Evolutionary conservation across 2,113 vertebrate species (phyloP).

Genomic region (Rhegmatorhina hoffmannsi): DNA sequence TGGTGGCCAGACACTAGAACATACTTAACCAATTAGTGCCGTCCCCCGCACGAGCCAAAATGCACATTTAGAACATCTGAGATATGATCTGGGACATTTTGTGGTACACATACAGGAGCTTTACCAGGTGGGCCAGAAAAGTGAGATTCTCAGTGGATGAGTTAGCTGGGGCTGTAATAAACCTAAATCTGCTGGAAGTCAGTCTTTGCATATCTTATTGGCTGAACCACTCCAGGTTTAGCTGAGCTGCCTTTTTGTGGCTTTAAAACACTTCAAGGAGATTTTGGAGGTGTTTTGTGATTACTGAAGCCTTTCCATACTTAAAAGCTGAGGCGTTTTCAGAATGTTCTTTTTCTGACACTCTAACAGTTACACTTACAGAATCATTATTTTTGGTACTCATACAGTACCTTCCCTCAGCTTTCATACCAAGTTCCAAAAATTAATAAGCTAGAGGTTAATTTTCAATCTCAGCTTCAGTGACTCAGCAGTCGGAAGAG

Average conservation of each 20-base stretch:
- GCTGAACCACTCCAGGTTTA: conserved; percentile 17
- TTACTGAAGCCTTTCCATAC: not conserved
- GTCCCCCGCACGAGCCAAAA: not conserved
- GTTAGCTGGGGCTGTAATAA: conserved; percentile 23
- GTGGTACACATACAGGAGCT: conserved; percentile 12
- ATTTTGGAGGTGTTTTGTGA: conserved; percentile 33
- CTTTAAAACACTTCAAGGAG: conserved; percentile 39
- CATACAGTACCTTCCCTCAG: not conserved
- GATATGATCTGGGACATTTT: conserved; percentile 26
- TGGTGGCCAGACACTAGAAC: conserved; percentile 58
- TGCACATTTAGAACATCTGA: conserved; percentile 44
- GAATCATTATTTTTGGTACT: not conserved
- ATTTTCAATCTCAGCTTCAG: not conserved
- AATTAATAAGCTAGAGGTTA: not conserved
- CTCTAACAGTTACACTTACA: not conserved
- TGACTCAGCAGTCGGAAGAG: not conserved
- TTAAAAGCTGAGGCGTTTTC: not conserved
- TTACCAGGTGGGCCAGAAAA: conserved; percentile 53
- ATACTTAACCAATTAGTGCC: conserved; percentile 52
- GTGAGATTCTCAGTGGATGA: conserved; percentile 33
- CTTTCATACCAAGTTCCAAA: not conserved
- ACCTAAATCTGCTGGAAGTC: conserved; percentile 3
- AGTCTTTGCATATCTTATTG: conserved; percentile 30
- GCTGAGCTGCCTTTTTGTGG: conserved; percentile 1
- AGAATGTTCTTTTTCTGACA: not conserved